phyloP scores from a whole-genome alignment of 1,140 invertebrate genomes.

The Conus betulinus region DNA sequence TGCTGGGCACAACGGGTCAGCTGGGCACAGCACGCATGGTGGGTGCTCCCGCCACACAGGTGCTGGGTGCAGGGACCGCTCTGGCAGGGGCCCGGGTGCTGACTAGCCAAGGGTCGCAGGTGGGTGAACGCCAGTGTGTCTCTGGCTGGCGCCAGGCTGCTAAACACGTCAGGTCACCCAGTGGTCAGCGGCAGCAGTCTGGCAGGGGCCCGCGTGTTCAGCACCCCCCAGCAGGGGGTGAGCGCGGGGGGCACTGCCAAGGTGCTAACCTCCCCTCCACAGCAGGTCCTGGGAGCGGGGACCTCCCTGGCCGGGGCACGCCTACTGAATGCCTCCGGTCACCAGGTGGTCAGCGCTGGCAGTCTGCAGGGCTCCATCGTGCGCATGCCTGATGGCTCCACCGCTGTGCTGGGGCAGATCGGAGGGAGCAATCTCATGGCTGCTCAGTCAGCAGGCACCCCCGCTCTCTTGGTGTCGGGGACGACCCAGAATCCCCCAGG shows the following conservation, averaged over 20 bases:
- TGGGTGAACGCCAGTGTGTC: background rate
- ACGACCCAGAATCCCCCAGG: background rate
- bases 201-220: background rate
- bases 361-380: constrained; percentile 22
- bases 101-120: background rate
- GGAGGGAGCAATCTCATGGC: constrained; percentile 4
- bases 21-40: background rate
- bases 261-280: background rate
- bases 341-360: background rate
- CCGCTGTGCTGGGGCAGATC: constrained; percentile 23
- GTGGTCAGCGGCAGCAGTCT: background rate
- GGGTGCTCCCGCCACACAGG: background rate
- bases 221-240: background rate
- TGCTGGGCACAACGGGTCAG: background rate
- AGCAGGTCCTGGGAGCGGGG: background rate
- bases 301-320: background rate
- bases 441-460: background rate
- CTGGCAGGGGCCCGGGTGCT: background rate
- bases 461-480: constrained; percentile 10
- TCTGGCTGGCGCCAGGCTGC: background rate
- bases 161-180: background rate
- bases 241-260: background rate
- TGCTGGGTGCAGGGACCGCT: background rate
- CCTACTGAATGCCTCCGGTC: background rate
- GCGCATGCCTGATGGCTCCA: constrained; percentile 34